Percentiles rank a stretch among this genome's conserved stretches.
phyloP scores from a whole-genome alignment of 1,140 invertebrate genomes.

The Potamilus streckersoni region DNA sequence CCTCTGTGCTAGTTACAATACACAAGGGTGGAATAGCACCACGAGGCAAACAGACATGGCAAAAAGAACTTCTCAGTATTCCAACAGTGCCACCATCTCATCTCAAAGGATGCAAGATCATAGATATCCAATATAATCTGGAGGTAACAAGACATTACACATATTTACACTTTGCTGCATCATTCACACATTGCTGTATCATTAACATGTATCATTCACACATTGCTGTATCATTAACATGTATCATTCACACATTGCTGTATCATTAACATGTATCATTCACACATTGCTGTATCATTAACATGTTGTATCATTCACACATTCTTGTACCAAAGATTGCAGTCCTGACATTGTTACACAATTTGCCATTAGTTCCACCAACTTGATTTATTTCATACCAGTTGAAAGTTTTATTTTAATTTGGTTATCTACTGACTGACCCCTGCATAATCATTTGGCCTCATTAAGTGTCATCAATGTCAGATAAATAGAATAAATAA shows the following conservation, averaged over 20 bases:
- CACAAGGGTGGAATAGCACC: conserved; percentile 60
- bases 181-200: background rate
- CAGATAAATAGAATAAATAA: no score
- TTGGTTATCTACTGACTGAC: no score
- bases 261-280: background rate
- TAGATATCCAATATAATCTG: conserved; percentile 62
- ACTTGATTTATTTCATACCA: background rate
- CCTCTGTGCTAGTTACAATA: conserved; percentile 54
- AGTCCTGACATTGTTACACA: background rate
- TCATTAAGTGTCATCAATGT: no score
- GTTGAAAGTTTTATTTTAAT: background rate
- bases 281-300: background rate
- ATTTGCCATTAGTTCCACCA: background rate
- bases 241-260: background rate
- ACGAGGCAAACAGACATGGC: conserved; percentile 61
- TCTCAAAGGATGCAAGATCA: conserved; percentile 60
- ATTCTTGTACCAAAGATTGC: background rate
- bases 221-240: background rate
- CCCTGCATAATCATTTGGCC: no score
- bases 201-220: no score
- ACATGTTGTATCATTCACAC: background rate
- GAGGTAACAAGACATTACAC: conserved; percentile 41
- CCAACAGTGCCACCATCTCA: conserved; percentile 59
- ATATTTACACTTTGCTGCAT: background rate
- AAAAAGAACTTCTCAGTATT: conserved; percentile 58